A percentile compares a stretch with the other conserved stretches of the same genome.
phyloP scores from a whole-genome alignment of 1,140 invertebrate genomes.

The Bilobella aurantiaca region DNA sequence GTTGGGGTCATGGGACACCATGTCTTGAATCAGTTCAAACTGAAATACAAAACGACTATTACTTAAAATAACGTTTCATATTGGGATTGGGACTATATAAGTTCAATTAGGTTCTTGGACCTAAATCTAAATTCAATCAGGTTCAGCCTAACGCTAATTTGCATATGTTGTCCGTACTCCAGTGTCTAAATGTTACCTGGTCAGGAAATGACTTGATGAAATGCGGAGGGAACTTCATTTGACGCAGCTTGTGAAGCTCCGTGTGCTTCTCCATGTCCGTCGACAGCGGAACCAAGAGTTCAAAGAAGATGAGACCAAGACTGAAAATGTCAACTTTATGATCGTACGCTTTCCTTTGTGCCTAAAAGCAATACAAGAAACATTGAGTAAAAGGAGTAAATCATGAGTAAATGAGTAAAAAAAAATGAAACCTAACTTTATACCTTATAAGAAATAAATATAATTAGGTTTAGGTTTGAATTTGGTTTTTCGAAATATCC shows the following conservation, averaged over 20 bases:
- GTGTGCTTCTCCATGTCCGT: constrained; percentile 78
- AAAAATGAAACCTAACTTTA: too few species aligned
- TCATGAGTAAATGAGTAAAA: too few species aligned
- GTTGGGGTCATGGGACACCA: constrained; percentile 62
- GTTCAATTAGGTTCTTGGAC: too few species aligned
- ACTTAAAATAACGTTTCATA: neutral
- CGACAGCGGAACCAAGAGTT: constrained; percentile 73
- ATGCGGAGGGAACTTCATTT: constrained; percentile 55
- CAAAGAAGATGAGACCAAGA: constrained; percentile 85
- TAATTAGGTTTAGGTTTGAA: too few species aligned
- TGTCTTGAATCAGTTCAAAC: constrained; percentile 59
- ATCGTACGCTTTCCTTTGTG: constrained; percentile 68
- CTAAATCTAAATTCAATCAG: too few species aligned
- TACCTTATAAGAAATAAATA: too few species aligned
- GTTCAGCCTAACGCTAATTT: too few species aligned
- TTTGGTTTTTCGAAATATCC: too few species aligned
- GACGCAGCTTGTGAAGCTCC: constrained; percentile 49
- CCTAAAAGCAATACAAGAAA: too few species aligned
- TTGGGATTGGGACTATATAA: constrained; percentile 16
- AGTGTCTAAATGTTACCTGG: constrained; percentile 52
- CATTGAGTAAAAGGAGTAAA: too few species aligned
- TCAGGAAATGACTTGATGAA: constrained; percentile 54
- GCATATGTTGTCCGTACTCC: too few species aligned
- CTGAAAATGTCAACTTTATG: constrained; percentile 97
- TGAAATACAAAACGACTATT: constrained; percentile 37